Base-by-base conservation (phyloP, 2,797 vertebrate genomes). In the Coilia nasus region DNA sequence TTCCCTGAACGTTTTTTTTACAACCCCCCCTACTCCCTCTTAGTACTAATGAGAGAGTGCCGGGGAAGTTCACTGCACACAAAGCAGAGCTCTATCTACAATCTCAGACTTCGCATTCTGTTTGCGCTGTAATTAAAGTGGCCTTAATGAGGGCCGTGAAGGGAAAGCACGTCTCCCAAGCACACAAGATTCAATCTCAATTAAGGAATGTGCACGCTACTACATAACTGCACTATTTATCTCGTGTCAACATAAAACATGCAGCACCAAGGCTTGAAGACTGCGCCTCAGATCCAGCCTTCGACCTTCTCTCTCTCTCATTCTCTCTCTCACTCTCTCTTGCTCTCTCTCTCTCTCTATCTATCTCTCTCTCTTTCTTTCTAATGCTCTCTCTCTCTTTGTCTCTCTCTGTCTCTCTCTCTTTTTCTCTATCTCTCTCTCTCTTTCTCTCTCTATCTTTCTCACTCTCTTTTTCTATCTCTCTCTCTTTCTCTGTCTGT, bases 151-250 rank as follows among this genome's bases (percentile, higher is more conserved):
- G 71, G 31, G 35, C 71, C 35, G 71, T 78, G 19, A 78, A 78
- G 71, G 35, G 71, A 44, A 31, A 78, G 71, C 71, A 78, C 71
- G 41, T 78, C 71, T 78, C 35, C 35, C 71, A 41, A 44, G 71
- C 71, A 78, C 71, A 78, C 71, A 44, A 78, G 71, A 78, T 78
- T 78, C 71, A 44, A 78, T 78, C 71, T 78, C 71, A 78, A 78
- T 78, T 78, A 78, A 44, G 71, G 71, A 78, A 78, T 78, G 71
- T 78, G 71, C 71, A 78, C 71, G 71, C 71, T 25, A 44, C 71
- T 44, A 78, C 71, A 78, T 78, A 78, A 78, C 71, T 78, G 71
- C 35, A 41, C 71, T 78, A 44, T 78, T 78, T 78, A 78, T 78
- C 71, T 41, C 7, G 71, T 41, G 71, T 78, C 71, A 78, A 78